A percentile compares a stretch with the other conserved stretches of the same genome.
Evolutionary conservation across 64 coral and sea anemone genomes (phyloP).

Genomic region (Montipora sp.): DNA sequence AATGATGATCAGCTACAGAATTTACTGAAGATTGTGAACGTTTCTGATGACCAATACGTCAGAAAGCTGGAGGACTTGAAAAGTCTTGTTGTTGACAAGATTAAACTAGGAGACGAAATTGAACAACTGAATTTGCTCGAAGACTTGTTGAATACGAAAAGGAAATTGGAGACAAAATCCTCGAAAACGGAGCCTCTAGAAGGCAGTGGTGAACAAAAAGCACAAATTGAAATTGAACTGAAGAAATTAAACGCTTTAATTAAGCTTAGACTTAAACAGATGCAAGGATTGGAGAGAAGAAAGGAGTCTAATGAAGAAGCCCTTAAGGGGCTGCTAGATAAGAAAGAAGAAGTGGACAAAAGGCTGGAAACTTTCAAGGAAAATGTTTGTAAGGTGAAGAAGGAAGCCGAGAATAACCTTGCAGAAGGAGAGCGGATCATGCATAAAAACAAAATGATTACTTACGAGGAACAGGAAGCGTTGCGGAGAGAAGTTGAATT

Average conservation of each 20-base stretch:
- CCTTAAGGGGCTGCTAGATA: neutral
- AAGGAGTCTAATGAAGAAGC: neutral
- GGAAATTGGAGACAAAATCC: neutral
- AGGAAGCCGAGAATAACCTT: constrained; percentile 6
- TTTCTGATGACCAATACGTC: neutral
- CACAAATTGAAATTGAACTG: neutral
- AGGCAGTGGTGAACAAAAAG: neutral
- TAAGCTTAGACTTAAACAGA: constrained; percentile 6
- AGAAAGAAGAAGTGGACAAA: neutral
- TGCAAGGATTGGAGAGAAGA: neutral
- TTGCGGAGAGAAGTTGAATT: constrained; percentile 28
- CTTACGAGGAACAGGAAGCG: neutral
- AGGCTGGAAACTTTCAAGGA: neutral
- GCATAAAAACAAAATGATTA: neutral
- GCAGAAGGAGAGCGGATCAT: constrained; percentile 4
- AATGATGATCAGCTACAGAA: constrained; percentile 9
- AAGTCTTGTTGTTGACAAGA: constrained; percentile 37
- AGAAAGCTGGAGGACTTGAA: constrained; percentile 3
- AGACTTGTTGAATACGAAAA: constrained; percentile 36
- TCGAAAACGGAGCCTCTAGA: neutral
- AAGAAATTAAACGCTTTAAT: constrained; percentile 26
- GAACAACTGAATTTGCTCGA: neutral
- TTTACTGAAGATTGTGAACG: neutral
- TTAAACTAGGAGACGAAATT: constrained; percentile 44
- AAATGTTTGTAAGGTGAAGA: neutral